Base-by-base conservation (phyloP, 2,888 invertebrate species). In the Sarcophaga rosellei region DNA sequence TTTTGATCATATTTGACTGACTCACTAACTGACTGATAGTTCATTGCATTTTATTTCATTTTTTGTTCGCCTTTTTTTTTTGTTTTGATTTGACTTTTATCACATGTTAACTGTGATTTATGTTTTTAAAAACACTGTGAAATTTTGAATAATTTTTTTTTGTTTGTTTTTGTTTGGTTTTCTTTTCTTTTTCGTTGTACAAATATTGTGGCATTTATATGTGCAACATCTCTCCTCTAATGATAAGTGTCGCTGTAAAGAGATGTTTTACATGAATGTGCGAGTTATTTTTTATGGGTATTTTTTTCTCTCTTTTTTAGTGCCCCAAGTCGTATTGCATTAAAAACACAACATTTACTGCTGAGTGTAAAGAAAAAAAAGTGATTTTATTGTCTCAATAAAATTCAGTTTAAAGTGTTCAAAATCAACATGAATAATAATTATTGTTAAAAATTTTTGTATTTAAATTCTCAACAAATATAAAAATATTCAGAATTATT, bases 31-130 rank as follows among this genome's bases (percentile, higher is more conserved):
- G 35, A 35, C 35, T 80, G 80, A 80, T 83, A 81, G 80, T 77
- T 84, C 73, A 53, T 80, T 83, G 72, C 68, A 80, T 76, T 79
- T 75, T 23, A 80, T 79, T 86, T 76, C 53, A 77, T 25, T 73
- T 77, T 25, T 68, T 20, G 2, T 61, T 6, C n/a, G n/a, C 25
- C n/a, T 45, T 8, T 25, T 45, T 23, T 23, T 10, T 35, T 84
- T 77, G 59, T 68, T 69, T 69, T 83, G 73, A 74, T 81, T 84
- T 86, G 86, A 86, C 86, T 73, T 80, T 76, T 86, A 86, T 86
- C 80, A 77, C 76, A 84, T 84, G 69, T 76, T 61, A 21, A 25
- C 69, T 59, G 74, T 79, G 79, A 79, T 84, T 84, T 84, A 84
- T 79, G 84, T 74, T 53, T 53, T 53, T 63, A 66, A 81, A 77